A percentile compares a stretch with the other conserved stretches of the same genome.
Conservation (phyloP, 2,888 invertebrate genomes). For the Ceriagrion tenellum region DNA sequence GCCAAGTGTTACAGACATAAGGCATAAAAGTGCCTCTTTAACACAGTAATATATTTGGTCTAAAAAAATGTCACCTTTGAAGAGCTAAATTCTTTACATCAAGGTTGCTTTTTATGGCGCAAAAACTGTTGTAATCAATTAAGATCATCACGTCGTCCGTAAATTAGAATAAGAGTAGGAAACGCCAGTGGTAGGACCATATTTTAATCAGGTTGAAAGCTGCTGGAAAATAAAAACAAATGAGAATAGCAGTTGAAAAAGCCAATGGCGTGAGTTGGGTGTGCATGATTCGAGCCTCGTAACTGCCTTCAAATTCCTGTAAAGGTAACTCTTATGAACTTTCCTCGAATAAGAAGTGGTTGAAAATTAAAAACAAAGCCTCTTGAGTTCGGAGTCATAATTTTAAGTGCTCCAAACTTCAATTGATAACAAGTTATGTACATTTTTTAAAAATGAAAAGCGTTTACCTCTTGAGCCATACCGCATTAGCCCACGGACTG, state of each 20-base stretch:
- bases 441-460: neutral
- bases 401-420: constrained; percentile 18
- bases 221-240: neutral
- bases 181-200: neutral
- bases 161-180: no score
- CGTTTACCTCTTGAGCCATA: neutral
- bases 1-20: no score
- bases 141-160: neutral
- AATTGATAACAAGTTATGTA: neutral
- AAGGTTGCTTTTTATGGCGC: no score
- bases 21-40: no score
- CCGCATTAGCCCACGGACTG: neutral
- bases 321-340: neutral
- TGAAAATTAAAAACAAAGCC: neutral
- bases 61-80: no score
- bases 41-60: no score
- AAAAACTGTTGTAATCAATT: no score
- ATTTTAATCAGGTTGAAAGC: constrained; percentile 5
- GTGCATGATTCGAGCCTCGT: neutral
- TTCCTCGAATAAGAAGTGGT: neutral
- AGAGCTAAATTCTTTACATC: no score
- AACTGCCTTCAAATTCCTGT: neutral
- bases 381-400: neutral
- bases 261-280: neutral
- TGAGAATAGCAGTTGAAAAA: neutral